Percentiles rank a stretch among this genome's conserved stretches.
Evolutionary conservation across 2,888 invertebrate species (phyloP).

Genomic region (Tineola bisselliella): DNA sequence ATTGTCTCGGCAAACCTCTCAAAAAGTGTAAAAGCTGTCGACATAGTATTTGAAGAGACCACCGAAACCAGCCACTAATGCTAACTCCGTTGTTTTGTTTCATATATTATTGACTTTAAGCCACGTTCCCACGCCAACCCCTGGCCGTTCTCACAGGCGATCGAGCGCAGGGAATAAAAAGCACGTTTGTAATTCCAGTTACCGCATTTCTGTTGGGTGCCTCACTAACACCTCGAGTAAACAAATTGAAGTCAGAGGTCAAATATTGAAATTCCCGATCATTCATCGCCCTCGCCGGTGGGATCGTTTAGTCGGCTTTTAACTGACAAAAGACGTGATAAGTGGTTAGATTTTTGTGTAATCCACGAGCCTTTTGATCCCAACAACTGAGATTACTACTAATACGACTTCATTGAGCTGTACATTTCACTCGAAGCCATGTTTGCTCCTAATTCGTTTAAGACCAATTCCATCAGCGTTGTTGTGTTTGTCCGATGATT

Average conservation of each 20-base stretch:
- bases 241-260: slow-evolving; percentile 44
- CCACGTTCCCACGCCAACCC: slow-evolving; percentile 58
- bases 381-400: slow-evolving; percentile 24
- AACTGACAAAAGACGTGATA: slow-evolving; percentile 55
- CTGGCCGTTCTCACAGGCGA: slow-evolving; percentile 49
- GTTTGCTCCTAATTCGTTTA: not conserved
- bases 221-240: slow-evolving; percentile 37
- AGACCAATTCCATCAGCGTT: not conserved
- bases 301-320: slow-evolving; percentile 55
- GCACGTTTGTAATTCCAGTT: slow-evolving; percentile 37
- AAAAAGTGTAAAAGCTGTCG: slow-evolving; percentile 57
- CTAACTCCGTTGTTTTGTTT: slow-evolving; percentile 24
- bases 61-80: slow-evolving; percentile 40
- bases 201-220: slow-evolving; percentile 21
- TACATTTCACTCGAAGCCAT: not conserved
- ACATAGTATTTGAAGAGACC: slow-evolving; percentile 42
- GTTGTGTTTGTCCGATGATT: slow-evolving; percentile 10
- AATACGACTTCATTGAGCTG: not conserved
- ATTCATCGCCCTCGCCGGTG: slow-evolving; percentile 34
- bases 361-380: slow-evolving; percentile 47
- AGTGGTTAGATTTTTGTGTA: slow-evolving; percentile 56
- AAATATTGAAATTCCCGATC: slow-evolving; percentile 51
- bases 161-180: slow-evolving; percentile 27
- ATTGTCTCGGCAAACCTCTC: slow-evolving; percentile 56
- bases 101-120: slow-evolving; percentile 24